These are phyloP conservation scores for Lepus americanus DNA, from an alignment of 2,113 vertebrate genomes.

Conservation along the genomic window DNA sequence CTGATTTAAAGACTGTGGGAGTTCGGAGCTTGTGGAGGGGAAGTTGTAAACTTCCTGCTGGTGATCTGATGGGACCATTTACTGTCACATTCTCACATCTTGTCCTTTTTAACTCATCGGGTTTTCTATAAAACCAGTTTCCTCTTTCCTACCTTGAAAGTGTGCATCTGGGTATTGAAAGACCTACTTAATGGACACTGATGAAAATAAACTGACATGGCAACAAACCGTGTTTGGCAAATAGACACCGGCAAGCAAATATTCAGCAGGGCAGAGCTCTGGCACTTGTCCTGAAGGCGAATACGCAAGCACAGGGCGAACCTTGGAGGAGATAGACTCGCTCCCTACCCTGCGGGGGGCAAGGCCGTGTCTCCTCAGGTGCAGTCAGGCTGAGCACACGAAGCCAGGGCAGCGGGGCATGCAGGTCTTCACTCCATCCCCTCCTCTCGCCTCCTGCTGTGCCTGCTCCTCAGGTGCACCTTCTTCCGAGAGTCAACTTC, in stretches of 20 bases:
- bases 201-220: constrained; percentile 89
- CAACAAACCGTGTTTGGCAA: constrained; percentile 89
- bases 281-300: constrained; percentile 86
- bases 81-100: not conserved
- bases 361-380: constrained; percentile 72
- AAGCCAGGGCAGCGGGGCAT: constrained; percentile 29
- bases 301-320: constrained; percentile 83
- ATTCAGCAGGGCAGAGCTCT: constrained; percentile 85
- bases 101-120: constrained; percentile 16
- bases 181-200: constrained; percentile 83
- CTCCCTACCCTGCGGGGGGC: constrained; percentile 77
- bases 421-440: not conserved
- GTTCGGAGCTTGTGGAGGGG: not conserved
- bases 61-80: not conserved
- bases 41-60: not conserved
- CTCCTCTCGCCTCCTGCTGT: not conserved
- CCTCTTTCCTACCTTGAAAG: constrained; percentile 23
- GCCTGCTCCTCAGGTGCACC: not conserved
- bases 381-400: not conserved
- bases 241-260: constrained; percentile 88
- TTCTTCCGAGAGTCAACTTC: not conserved
- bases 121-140: constrained; percentile 11
- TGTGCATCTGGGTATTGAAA: constrained; percentile 64
- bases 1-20: not conserved
- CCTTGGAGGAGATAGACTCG: constrained; percentile 82